Conservation (phyloP, 1,140 invertebrate genomes). For the Paralvinella palmiformis region DNA sequence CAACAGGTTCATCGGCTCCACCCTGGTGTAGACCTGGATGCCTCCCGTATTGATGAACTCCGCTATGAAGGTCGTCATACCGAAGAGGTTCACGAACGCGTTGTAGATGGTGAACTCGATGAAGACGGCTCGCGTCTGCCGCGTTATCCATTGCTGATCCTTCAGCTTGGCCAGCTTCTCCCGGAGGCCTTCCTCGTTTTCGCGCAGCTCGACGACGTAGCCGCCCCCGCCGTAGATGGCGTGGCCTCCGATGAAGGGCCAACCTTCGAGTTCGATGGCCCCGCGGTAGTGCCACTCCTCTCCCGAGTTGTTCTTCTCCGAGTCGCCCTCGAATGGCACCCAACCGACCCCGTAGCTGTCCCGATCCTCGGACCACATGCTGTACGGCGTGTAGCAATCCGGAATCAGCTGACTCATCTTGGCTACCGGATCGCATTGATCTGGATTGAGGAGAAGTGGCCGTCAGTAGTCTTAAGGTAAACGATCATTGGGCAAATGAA, state of each 20-base stretch:
- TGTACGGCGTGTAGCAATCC: slow-evolving; percentile 43
- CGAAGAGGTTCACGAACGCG: slow-evolving; percentile 54
- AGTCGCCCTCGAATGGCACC: slow-evolving; percentile 28
- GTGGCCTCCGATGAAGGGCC: slow-evolving; percentile 50
- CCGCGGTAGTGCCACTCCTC: slow-evolving; percentile 16
- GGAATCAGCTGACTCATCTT: slow-evolving; percentile 30
- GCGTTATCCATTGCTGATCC: slow-evolving; percentile 54
- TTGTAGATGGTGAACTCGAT: slow-evolving; percentile 59
- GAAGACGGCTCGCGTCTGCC: slow-evolving; percentile 55
- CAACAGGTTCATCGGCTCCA: slow-evolving; percentile 51
- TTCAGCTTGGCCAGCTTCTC: slow-evolving; percentile 36
- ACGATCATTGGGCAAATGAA: too few species aligned
- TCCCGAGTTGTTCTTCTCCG: slow-evolving; percentile 17
- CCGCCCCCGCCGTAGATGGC: slow-evolving; percentile 56
- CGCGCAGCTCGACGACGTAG: slow-evolving; percentile 53
- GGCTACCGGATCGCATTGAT: slow-evolving; percentile 21
- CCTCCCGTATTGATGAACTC: slow-evolving; percentile 55
- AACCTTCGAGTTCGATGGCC: slow-evolving; percentile 46
- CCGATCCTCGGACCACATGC: slow-evolving; percentile 38
- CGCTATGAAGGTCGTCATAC: slow-evolving; percentile 50
- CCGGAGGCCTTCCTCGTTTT: slow-evolving; percentile 40
- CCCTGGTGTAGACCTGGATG: slow-evolving; percentile 51
- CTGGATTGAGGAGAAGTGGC: too few species aligned
- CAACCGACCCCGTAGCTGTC: slow-evolving; percentile 39
- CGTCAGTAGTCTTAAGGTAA: too few species aligned